phyloP scores from a whole-genome alignment of 2,888 invertebrate genomes.

The Macrosiphum euphorbiae region DNA sequence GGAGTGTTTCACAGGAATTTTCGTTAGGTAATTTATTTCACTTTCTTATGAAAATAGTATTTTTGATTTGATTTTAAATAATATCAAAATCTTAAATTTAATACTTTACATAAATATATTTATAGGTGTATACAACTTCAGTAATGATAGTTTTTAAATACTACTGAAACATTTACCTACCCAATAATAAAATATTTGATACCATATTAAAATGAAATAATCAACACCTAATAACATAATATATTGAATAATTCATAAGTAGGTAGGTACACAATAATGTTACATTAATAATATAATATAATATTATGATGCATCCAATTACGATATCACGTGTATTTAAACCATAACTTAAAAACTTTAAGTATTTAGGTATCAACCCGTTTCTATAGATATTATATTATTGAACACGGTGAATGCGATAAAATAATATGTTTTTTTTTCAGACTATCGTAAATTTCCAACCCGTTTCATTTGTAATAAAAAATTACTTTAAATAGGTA shows the following conservation, averaged over 20 bases:
- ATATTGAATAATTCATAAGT: not conserved
- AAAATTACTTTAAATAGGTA: not conserved
- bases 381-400: not conserved
- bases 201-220: not conserved
- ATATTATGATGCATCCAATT: not conserved
- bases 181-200: not conserved
- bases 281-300: too few relatives aligned
- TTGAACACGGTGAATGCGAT: not conserved
- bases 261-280: not conserved
- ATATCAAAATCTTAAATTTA: not conserved
- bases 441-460: not conserved
- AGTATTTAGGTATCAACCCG: not conserved
- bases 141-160: not conserved
- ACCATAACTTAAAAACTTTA: not conserved
- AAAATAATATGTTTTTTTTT: not conserved
- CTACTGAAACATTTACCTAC: not conserved
- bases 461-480: not conserved
- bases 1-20: not conserved
- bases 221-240: not conserved
- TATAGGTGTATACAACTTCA: not conserved
- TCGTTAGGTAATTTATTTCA: not conserved
- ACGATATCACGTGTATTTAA: not conserved
- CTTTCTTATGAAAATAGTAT: not conserved
- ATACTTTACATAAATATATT: not conserved
- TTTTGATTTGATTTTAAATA: not conserved